Evolutionary conservation across 1,140 invertebrate genomes (phyloP), one percentile per base, ranked within the genome.

Genomic region (Drosophila virilis): DNA sequence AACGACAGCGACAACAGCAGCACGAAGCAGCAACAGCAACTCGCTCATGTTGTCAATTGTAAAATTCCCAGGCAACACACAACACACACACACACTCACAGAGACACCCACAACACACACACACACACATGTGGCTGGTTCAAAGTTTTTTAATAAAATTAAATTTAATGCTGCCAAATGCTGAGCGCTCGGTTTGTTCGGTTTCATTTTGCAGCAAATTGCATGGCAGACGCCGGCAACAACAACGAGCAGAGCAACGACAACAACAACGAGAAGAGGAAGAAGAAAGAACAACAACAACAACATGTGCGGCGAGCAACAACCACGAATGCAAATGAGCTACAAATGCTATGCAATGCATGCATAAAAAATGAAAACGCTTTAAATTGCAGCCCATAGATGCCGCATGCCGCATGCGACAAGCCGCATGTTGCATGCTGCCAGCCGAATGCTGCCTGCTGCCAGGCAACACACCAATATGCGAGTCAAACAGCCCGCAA

Each of bases 141-240:
- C 73, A 86, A 78, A 88, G 72, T 79, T 88, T 86, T 88, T 86
- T 88, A 86, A 86, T 86, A 88, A 86, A 88, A 86, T 86, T 86
- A 86, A 86, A 86, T 86, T 88, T 83, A 88, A 86, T 86, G 77
- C 79, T 61, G 64, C 62, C 82, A 88, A 85, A 88, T 72, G 83
- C 75, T 78, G 60, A 74, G 65, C 62, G 69, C 62, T 73, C 45
- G 74, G 58, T 71, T 79, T 71, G 61, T 89, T 86, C 69, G 51
- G 79, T 80, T 88, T 82, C 61, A 82, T 83, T 82, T 73, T 78
- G 67, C 65, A 62, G 84, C 83, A 88, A 86, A 86, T 86, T 88
- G 83, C 84, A 83, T 83, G 79, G 70, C 83, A 77, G 72, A 78
- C 78, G 69, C 40, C 74, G 43, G 42, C 57, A 37, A 50, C 55